Conservation (phyloP, 2,113 vertebrate species). For the Zosterops borbonicus region DNA sequence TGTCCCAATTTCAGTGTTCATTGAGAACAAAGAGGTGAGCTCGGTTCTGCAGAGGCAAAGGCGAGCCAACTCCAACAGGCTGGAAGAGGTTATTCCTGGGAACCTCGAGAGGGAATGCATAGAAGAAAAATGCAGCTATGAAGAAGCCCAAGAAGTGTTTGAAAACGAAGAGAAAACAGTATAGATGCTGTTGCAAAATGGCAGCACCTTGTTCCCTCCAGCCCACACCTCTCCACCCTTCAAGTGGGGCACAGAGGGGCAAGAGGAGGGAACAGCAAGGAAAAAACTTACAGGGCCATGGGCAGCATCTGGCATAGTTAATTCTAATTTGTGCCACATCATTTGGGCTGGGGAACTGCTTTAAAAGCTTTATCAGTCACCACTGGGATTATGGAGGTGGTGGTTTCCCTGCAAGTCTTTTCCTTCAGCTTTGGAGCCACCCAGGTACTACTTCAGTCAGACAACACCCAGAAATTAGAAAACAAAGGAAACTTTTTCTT, state of each 20-base stretch:
- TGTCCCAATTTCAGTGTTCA: slow-evolving; percentile 72
- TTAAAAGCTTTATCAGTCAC: background rate
- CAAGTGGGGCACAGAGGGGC: background rate
- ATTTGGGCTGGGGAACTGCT: background rate
- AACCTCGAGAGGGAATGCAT: slow-evolving; percentile 88
- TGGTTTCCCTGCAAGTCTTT: background rate
- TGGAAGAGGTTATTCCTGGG: slow-evolving; percentile 84
- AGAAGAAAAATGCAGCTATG: slow-evolving; percentile 83
- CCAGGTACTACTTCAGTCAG: background rate
- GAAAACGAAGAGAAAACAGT: slow-evolving; percentile 84
- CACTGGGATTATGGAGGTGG: background rate
- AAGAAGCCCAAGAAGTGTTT: slow-evolving; percentile 90
- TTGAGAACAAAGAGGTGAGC: slow-evolving; percentile 70
- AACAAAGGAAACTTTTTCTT: background rate
- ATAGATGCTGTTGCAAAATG: background rate
- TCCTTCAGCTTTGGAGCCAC: background rate
- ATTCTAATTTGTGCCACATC: background rate
- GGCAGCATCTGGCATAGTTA: accelerated
- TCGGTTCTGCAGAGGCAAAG: slow-evolving; percentile 76
- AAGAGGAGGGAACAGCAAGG: background rate
- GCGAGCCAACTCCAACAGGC: slow-evolving; percentile 79
- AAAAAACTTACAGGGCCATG: background rate
- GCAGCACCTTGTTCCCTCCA: background rate
- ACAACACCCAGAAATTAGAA: background rate
- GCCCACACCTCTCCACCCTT: accelerated